Evolutionary conservation across 2,113 vertebrate species (phyloP).

Genomic region (Pseudorectes ferrugineus): DNA sequence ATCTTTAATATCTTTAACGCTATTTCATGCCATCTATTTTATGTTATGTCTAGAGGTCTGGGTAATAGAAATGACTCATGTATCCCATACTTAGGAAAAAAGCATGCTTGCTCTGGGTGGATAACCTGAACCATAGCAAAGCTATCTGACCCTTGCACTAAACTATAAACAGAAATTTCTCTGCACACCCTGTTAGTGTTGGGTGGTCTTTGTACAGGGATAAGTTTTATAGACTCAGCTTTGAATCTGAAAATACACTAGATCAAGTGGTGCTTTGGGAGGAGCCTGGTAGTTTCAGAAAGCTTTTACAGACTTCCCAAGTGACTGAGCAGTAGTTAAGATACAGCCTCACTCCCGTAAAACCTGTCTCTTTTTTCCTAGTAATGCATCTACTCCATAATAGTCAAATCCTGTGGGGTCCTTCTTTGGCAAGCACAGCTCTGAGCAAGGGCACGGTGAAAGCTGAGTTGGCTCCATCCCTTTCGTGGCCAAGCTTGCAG

Average conservation of each 20-base stretch:
- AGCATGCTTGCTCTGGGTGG: not conserved
- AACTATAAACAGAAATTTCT: not conserved
- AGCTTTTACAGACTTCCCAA: conserved; percentile 48
- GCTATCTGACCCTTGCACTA: not conserved
- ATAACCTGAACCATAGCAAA: conserved; percentile 33
- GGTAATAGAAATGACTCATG: conserved; percentile 29
- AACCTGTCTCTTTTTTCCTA: not conserved
- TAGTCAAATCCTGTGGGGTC: not conserved
- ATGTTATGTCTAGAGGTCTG: conserved; percentile 40
- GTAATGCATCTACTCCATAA: not conserved
- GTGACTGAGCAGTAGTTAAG: conserved; percentile 18
- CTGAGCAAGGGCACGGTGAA: not conserved
- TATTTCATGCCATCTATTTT: conserved; percentile 27
- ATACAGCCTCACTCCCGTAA: not conserved
- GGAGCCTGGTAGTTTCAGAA: conserved; percentile 29
- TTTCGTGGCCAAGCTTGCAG: not conserved
- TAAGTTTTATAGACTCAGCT: conserved; percentile 24
- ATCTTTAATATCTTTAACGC: conserved; percentile 14
- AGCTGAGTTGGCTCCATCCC: not conserved
- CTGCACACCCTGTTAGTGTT: not conserved
- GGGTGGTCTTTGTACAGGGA: conserved; percentile 1
- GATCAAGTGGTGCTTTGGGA: conserved; percentile 10
- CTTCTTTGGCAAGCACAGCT: not conserved
- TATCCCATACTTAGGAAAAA: not conserved
- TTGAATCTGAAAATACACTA: not conserved